phyloP scores from a whole-genome alignment of 2,113 vertebrate species.

The Guaruba guarouba region DNA sequence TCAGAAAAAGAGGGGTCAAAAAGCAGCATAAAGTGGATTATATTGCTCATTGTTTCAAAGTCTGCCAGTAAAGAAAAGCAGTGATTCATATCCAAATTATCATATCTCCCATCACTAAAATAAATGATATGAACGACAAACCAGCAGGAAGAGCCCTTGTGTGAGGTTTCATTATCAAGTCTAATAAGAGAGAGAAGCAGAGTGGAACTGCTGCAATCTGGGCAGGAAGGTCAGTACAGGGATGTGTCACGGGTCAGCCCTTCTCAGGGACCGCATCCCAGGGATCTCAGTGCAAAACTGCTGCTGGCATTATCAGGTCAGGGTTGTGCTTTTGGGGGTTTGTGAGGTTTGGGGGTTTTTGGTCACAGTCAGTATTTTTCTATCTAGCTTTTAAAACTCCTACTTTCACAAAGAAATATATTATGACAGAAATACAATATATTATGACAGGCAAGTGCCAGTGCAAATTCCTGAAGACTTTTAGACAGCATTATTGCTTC shows the following conservation, averaged over 20 bases:
- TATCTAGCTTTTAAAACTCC: background rate
- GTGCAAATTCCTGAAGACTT: background rate
- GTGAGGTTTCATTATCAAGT: background rate
- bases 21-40: background rate
- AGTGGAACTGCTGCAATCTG: background rate
- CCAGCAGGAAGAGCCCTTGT: background rate
- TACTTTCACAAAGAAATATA: background rate
- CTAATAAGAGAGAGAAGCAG: background rate
- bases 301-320: background rate
- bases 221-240: background rate
- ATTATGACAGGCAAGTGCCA: conserved; percentile 7
- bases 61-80: background rate
- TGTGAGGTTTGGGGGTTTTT: background rate
- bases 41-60: background rate
- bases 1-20: background rate
- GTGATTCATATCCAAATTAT: background rate
- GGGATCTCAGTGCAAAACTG: background rate
- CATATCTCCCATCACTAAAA: background rate
- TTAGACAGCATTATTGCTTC: background rate
- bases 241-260: background rate
- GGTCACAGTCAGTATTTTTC: background rate
- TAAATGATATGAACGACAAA: background rate
- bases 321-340: background rate
- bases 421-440: conserved; percentile 26
- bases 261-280: background rate